Evolutionary conservation across 1,140 invertebrate species (phyloP), one percentile per base, ranked within the genome.

Genomic region (Zeugodacus cucurbitae): DNA sequence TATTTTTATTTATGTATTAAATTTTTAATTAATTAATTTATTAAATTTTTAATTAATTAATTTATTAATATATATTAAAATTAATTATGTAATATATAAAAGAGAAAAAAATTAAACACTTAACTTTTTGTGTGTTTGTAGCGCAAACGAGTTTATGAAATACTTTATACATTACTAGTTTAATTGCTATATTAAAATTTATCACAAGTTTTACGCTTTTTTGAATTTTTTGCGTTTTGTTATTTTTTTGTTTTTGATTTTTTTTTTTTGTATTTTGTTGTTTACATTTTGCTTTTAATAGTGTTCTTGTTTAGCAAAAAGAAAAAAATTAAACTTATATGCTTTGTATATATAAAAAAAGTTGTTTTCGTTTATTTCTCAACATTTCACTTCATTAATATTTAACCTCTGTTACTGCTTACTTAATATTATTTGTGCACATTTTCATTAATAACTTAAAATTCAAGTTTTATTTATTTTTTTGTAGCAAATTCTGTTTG

Each of bases 141-240:
- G 41, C 41, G 22, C 74, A 82, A 82, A 82, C 34, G 22, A 29
- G 74, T 82, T 48, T n/a, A 26, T 82, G n/a, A 82, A 82, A 82
- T 82, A 82, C 74, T 82, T 48, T 82, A 54, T 82, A 82, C 74
- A 82, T 82, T 82, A 82, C 17, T 48, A 82, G 5, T 48, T 82
- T 82, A 82, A 37, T 59, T 86, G 58, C 32, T 20, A 59, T 86
- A 86, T 59, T 86, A 58, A 86, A 86, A 58, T 86, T 32, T 86
- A 86, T 86, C 85, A 86, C 85, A 86, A 86, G 85, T 86, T 86
- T 86, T 58, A 48, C 74, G 85, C n/a, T 86, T 86, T 86, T 86
- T 58, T 37, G 29, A 86, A 26, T 34, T 59, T 86, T 58, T 86
- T 86, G 37, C 57, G 26, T 86, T 86, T 86, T 86, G 8, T 86